phyloP scores from a whole-genome alignment of 2,888 invertebrate species.

The Ichneumoninae sp. region DNA sequence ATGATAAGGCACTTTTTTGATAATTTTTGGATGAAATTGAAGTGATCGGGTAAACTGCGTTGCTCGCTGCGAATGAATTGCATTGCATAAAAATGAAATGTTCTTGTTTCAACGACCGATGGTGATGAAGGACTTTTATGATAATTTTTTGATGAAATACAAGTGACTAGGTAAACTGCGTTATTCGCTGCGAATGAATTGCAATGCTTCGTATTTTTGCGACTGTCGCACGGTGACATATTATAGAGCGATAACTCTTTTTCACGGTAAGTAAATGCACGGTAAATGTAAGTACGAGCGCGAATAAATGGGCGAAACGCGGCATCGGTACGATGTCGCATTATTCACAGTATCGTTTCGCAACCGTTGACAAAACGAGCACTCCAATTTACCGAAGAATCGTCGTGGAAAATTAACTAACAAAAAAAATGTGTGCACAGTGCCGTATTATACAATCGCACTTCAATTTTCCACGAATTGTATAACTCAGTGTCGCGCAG shows the following conservation, averaged over 20 bases:
- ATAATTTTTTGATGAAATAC: neutral
- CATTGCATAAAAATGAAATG: neutral
- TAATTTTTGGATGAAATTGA: too few species aligned
- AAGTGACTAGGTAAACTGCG: neutral
- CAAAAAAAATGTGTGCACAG: neutral
- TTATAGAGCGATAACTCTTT: conserved; percentile 30
- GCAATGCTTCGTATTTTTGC: neutral
- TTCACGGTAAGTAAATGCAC: neutral
- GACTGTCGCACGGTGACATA: neutral
- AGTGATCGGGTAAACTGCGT: too few species aligned
- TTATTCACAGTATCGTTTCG: conserved; percentile 15
- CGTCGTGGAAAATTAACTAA: conserved; percentile 14
- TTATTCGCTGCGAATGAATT: neutral
- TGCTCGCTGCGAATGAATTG: too few species aligned
- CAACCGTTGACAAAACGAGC: conserved; percentile 11
- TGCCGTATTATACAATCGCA: neutral
- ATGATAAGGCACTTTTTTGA: too few species aligned
- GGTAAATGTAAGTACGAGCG: neutral
- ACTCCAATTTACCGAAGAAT: conserved; percentile 11
- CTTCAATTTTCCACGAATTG: neutral
- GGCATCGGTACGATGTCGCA: neutral
- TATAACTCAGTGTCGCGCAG: neutral
- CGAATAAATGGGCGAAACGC: neutral
- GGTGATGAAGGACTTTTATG: too few species aligned
- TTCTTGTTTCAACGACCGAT: too few species aligned